Percentiles rank a stretch among this genome's conserved stretches.
These are phyloP conservation scores for Dryoscopus gambensis DNA, from an alignment of 2,113 vertebrate species.

Conservation along the genomic window DNA sequence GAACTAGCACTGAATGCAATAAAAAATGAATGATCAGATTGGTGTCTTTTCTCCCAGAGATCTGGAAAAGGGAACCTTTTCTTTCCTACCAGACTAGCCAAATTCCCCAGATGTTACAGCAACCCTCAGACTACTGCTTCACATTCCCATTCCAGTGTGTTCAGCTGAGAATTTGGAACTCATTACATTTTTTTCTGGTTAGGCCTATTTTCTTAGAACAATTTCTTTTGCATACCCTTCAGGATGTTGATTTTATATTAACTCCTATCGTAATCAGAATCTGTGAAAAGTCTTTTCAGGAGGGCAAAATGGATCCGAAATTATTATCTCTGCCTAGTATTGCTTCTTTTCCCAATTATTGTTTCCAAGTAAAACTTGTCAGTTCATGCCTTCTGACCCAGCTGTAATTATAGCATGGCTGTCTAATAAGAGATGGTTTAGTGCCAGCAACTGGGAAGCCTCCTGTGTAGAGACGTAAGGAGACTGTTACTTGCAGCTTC, in stretches of 20 bases:
- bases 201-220: not conserved
- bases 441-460: not conserved
- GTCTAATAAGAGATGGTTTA: constrained; percentile 11
- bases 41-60: not conserved
- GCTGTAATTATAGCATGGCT: constrained; percentile 4
- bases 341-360: constrained; percentile 21
- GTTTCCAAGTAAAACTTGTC: constrained; percentile 45
- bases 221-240: not conserved
- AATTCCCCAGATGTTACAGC: not conserved
- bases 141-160: not conserved
- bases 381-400: constrained; percentile 9
- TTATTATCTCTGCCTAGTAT: constrained; percentile 25
- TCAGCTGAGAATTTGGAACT: not conserved
- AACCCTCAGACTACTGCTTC: not conserved
- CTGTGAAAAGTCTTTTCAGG: not conserved
- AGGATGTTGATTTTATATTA: not conserved
- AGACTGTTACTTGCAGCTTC: not conserved
- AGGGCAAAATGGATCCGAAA: constrained; percentile 7
- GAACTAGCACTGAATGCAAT: not conserved
- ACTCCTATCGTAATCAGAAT: constrained; percentile 32
- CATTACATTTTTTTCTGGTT: not conserved
- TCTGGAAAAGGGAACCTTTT: not conserved
- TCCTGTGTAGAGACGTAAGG: constrained; percentile 6
- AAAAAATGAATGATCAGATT: not conserved
- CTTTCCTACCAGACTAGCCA: not conserved